These are phyloP conservation scores for Oryzias dopingdopingensis DNA, from an alignment of 2,797 vertebrate species.

Conservation along the genomic window DNA sequence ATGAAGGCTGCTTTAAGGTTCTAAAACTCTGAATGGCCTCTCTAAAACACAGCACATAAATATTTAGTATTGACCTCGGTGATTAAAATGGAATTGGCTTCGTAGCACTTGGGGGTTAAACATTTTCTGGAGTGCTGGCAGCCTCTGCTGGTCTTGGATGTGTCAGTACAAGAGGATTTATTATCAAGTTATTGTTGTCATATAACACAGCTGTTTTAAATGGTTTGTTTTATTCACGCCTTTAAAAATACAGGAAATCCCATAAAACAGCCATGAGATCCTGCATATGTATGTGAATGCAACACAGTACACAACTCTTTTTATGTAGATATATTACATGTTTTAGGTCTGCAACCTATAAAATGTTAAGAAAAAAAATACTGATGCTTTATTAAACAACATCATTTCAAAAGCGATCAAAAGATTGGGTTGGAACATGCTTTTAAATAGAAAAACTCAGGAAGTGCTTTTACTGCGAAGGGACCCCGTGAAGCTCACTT, in stretches of 20 bases:
- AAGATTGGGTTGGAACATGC: not conserved
- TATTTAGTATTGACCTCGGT: conserved; percentile 32
- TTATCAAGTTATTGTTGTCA: not conserved
- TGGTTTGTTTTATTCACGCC: too few species aligned
- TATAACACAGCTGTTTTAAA: too few species aligned
- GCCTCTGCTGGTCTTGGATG: conserved; percentile 54
- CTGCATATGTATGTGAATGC: too few species aligned
- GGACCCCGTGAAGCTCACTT: not conserved
- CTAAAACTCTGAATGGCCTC: conserved; percentile 15
- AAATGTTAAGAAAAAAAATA: too few species aligned
- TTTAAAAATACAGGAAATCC: too few species aligned
- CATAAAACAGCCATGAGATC: too few species aligned
- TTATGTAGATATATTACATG: too few species aligned
- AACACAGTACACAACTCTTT: too few species aligned
- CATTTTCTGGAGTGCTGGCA: conserved; percentile 44
- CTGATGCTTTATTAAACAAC: too few species aligned
- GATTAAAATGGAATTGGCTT: conserved; percentile 14
- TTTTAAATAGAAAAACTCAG: conserved; percentile 36
- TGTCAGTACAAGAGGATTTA: conserved; percentile 20
- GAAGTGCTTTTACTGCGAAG: conserved; percentile 6
- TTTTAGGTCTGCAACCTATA: too few species aligned
- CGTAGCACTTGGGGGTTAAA: not conserved
- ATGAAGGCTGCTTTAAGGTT: conserved; percentile 32
- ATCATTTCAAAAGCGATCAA: not conserved
- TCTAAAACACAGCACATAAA: conserved; percentile 33